A percentile compares a stretch with the other conserved stretches of the same genome.
phyloP scores from a whole-genome alignment of 1,140 invertebrate genomes.

The Leguminivora glycinivorella region DNA sequence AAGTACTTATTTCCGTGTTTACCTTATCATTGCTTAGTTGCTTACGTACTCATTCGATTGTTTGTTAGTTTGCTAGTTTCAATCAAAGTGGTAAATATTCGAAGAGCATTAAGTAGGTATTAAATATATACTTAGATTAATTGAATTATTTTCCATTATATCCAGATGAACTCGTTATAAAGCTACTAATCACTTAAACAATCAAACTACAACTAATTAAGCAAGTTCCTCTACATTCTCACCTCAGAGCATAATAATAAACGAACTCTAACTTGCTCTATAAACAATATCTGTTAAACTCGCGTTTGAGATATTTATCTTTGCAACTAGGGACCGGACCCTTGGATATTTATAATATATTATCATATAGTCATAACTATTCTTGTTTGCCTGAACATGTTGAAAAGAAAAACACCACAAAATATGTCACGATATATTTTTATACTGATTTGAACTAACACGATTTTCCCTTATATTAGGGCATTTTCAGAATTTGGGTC shows the following conservation, averaged over 20 bases:
- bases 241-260: constrained; percentile 19
- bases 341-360: neutral
- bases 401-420: neutral
- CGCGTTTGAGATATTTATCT: neutral
- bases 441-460: no score
- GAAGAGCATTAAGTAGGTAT: neutral
- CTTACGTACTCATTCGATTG: no score
- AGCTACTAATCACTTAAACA: neutral
- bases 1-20: no score
- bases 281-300: constrained; percentile 2
- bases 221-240: constrained; percentile 15
- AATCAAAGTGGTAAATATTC: neutral
- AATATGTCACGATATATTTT: no score
- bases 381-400: neutral
- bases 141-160: neutral
- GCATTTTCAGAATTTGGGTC: no score
- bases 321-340: neutral
- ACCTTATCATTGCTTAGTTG: no score
- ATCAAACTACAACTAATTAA: constrained; percentile 22
- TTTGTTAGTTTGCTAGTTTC: no score
- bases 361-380: neutral
- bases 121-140: neutral
- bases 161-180: constrained; percentile 4
- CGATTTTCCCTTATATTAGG: no score
- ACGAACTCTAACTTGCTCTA: constrained; percentile 7